These are phyloP conservation scores for Osmerus eperlanus DNA, from an alignment of 2,113 vertebrate genomes.

Conservation along the genomic window DNA sequence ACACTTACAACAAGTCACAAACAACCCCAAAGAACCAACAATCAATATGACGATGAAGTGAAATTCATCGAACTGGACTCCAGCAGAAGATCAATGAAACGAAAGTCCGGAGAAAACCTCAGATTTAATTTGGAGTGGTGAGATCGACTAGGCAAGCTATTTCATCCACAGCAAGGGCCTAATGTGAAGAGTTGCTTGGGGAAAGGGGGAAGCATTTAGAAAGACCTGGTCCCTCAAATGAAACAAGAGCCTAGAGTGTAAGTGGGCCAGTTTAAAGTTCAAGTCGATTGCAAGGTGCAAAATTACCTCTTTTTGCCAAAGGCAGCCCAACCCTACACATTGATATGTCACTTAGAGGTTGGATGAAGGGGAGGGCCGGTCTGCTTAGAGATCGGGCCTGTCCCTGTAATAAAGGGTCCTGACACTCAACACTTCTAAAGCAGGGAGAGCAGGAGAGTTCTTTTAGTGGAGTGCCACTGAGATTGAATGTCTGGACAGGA, in stretches of 20 bases:
- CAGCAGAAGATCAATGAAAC: background rate
- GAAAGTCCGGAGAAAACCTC: background rate
- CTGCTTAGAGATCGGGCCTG: background rate
- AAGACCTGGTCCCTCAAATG: slow-evolving; percentile 19
- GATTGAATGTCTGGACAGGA: slow-evolving; percentile 25
- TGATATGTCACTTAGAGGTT: slow-evolving; percentile 34
- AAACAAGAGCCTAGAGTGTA: slow-evolving; percentile 35
- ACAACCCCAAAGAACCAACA: too few species aligned
- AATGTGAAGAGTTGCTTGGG: slow-evolving; percentile 10
- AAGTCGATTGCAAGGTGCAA: slow-evolving; percentile 38
- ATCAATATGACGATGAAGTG: too few species aligned
- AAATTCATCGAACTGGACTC: too few species aligned
- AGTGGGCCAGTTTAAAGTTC: slow-evolving; percentile 43
- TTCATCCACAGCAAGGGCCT: background rate
- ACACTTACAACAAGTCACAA: too few species aligned
- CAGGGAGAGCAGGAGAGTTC: slow-evolving; percentile 25
- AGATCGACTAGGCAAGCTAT: slow-evolving; percentile 6
- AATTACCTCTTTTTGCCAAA: slow-evolving; percentile 35
- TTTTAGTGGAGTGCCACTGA: slow-evolving; percentile 30
- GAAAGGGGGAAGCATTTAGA: slow-evolving; percentile 13
- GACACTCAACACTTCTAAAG: slow-evolving; percentile 41
- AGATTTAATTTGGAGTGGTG: background rate
- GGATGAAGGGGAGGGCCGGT: slow-evolving; percentile 1
- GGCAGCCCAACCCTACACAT: slow-evolving; percentile 15
- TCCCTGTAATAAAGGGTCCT: slow-evolving; percentile 34